A percentile compares a stretch with the other conserved stretches of the same genome.
Evolutionary conservation across 2,888 invertebrate genomes (phyloP).

Genomic region (Dromius quadrimaculatus): DNA sequence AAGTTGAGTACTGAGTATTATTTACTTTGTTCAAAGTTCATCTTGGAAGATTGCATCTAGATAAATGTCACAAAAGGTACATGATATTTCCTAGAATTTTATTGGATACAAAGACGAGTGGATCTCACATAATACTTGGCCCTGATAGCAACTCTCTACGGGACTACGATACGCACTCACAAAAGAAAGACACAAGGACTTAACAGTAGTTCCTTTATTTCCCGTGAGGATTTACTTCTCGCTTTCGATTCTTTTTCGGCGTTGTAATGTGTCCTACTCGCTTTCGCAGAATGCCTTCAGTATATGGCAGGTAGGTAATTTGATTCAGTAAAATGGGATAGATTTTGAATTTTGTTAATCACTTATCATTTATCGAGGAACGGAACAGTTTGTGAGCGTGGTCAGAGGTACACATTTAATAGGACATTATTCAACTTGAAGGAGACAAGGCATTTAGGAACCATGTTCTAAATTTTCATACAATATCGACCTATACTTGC

Average conservation of each 20-base stretch:
- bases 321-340: conserved; percentile 8
- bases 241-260: conserved; percentile 10
- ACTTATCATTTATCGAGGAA: too few species aligned
- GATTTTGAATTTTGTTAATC: too few species aligned
- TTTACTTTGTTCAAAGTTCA: too few species aligned
- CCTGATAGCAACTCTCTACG: conserved; percentile 39
- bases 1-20: too few species aligned
- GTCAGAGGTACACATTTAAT: too few species aligned
- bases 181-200: conserved; percentile 9
- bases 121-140: conserved; percentile 36
- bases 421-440: too few species aligned
- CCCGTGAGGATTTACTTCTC: conserved; percentile 38
- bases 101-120: conserved; percentile 29
- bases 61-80: conserved; percentile 16
- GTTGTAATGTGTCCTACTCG: background rate
- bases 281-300: background rate
- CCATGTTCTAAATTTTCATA: too few species aligned
- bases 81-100: conserved; percentile 33
- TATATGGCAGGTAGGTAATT: background rate
- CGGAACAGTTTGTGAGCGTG: too few species aligned
- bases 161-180: background rate
- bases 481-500: too few species aligned
- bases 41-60: conserved; percentile 32
- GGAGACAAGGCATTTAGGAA: too few species aligned
- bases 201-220: conserved; percentile 48